Base-by-base conservation (phyloP, 2,888 invertebrate genomes). In the Nemurella pictetii region DNA sequence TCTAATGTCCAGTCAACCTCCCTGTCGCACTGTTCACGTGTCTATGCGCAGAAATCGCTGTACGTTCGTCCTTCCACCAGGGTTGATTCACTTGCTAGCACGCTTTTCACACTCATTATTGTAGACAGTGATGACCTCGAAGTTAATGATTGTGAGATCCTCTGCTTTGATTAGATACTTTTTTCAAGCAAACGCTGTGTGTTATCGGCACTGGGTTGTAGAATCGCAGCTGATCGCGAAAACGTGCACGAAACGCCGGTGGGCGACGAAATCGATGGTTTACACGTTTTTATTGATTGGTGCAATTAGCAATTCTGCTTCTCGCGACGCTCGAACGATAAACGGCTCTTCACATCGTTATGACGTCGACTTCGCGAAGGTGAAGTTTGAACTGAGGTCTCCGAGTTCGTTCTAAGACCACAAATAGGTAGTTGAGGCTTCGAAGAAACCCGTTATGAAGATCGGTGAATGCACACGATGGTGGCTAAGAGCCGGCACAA, bases 391-490 rank as follows among this genome's bases (percentile, higher is more conserved):
- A 55, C 55, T 55, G 12, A 55, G 55, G 20, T 55, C 20, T 20
- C 20, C 55, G 20, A 55, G 55, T 55, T 55, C 55, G 55, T 55
- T 55, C 55, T 55, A 55, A 2, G 55, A 55, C 55, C 55, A 55
- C 55, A 55, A 55, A 55, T 55, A 55, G 55, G 20, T n/a, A 0
- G 26, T 28, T 75, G 75, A 75, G 27, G 75, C 28, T 28, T 27
- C 78, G 20, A 27, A n/a, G 30, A 78, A 78, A 78, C 78, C 78
- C 78, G 78, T 78, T 78, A 78, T 29, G 28, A 78, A 26, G 28
- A n/a, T 75, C 20, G 27, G 27, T 26, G 78, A 28, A 9, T 0
- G n/a, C 30, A 28, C 78, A 78, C 29, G 78, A 78, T 29, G 29
- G 29, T 28, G n/a, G 9, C 4, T 78, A 30, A 78, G n/a, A 5